Base-by-base conservation (phyloP, 2,113 vertebrate species). In the Redunca redunca region DNA sequence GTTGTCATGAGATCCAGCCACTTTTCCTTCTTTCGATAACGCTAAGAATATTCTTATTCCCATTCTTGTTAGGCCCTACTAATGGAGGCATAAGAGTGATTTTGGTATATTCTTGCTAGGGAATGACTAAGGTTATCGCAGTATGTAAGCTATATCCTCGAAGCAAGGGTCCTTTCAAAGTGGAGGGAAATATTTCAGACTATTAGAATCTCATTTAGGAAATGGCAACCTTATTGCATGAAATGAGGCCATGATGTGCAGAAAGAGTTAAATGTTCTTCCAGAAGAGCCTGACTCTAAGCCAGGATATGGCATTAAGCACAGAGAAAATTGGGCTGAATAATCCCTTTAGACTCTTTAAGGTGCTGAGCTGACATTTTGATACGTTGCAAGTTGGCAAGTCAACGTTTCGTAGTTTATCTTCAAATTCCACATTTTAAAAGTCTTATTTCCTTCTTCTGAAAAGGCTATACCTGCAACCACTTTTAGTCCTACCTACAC, bases 291-390 rank as follows among this genome's bases (percentile, higher is more conserved):
- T 88, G 97, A 96, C 94, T 96, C 50, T 98, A 97, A 98, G 96
- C 98, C 98, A 98, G 97, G 96, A 88, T 96, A 95, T 95, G 95
- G 97, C 96, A 97, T 98, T 98, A 98, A 97, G 95, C 98, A 93
- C 97, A 92, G 96, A 97, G 97, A 97, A 98, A 98, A 98, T 96
- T 97, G 98, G 97, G 97, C 93, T 77, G 98, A 97, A 97, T 98
- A 98, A 98, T 98, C 98, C 98, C 96, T 96, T 97, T 97, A 98
- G 96, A 97, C 94, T 97, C 94, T 62, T 97, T 85, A 97, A 97
- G 98, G 98, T 96, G 98, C 98, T 98, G 97, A 98, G 97, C 98
- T 98, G 98, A 98, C 98, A 98, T 98, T 98, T 98, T 97, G 98
- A 97, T 97, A 97, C 28, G 95, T 96, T 86, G 94, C 88, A 78